Percentiles rank a stretch among this genome's conserved stretches.
Evolutionary conservation across 1,140 invertebrate species (phyloP).

Genomic region (Adelges cooleyi): DNA sequence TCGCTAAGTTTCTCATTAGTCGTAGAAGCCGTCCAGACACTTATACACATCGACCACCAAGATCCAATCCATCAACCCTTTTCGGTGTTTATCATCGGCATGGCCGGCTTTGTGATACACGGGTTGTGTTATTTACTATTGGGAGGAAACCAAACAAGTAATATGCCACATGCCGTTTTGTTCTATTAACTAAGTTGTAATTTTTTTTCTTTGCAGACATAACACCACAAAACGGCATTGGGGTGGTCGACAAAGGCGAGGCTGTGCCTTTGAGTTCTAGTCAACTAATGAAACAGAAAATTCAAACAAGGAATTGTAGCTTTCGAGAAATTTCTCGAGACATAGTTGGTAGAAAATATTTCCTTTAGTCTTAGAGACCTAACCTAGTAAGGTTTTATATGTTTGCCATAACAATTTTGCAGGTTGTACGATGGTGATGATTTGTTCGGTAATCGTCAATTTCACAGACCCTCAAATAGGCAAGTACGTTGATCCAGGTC

Average conservation of each 20-base stretch:
- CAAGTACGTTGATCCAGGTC: constrained; percentile 58
- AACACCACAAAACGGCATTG: background rate
- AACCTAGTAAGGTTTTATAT: constrained; percentile 27
- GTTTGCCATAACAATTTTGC: constrained; percentile 34
- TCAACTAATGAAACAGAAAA: background rate
- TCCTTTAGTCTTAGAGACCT: too few relatives aligned
- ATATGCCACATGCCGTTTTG: too few relatives aligned
- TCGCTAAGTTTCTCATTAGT: constrained; percentile 72
- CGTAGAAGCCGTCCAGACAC: constrained; percentile 67
- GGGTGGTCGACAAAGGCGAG: background rate
- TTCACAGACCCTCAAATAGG: constrained; percentile 47
- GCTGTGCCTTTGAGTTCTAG: background rate
- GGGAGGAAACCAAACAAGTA: too few relatives aligned
- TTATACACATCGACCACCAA: constrained; percentile 62
- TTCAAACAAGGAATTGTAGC: constrained; percentile 6
- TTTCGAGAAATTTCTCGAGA: constrained; percentile 39
- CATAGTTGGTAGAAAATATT: constrained; percentile 44
- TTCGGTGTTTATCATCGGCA: constrained; percentile 50
- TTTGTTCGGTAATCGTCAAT: constrained; percentile 52
- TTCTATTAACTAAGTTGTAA: too few relatives aligned
- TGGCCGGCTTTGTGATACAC: constrained; percentile 55
- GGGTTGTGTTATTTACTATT: constrained; percentile 59
- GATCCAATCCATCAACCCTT: constrained; percentile 57
- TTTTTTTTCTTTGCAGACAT: background rate
- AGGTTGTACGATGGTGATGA: constrained; percentile 55